A percentile compares a stretch with the other conserved stretches of the same genome.
These are phyloP conservation scores for Caenorhabditis elegans DNA, from an alignment of 1,140 invertebrate species.

Conservation along the genomic window DNA sequence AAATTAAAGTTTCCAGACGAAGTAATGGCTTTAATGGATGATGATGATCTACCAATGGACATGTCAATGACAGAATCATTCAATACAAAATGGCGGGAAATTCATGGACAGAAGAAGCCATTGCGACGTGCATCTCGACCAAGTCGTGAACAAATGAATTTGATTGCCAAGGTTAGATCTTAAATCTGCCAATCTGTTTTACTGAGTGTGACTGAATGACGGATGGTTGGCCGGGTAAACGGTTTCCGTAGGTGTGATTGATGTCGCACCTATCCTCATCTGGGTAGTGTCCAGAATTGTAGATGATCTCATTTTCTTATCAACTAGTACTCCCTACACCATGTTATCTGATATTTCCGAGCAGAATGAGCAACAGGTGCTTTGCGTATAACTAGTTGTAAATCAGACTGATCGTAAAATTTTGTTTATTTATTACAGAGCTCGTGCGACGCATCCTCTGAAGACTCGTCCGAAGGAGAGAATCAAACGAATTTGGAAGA, in stretches of 20 bases:
- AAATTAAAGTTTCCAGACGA: constrained; percentile 25
- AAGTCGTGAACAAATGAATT: constrained; percentile 14
- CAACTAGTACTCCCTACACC: neutral
- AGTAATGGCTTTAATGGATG: constrained; percentile 48
- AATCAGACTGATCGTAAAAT: neutral
- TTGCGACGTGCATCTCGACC: neutral
- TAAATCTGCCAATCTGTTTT: neutral
- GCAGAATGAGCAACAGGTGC: neutral
- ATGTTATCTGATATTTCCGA: constrained; percentile 15
- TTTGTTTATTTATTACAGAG: constrained; percentile 36
- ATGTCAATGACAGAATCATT: constrained; percentile 35
- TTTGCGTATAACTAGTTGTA: neutral
- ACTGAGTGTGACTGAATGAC: neutral
- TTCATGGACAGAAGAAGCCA: constrained; percentile 35
- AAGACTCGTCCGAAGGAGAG: constrained; percentile 45
- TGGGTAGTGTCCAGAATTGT: no score
- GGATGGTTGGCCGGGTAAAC: neutral
- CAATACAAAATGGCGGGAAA: constrained; percentile 42
- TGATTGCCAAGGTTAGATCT: constrained; percentile 26
- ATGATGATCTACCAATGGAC: constrained; percentile 28
- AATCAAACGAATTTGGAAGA: neutral
- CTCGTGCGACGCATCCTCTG: constrained; percentile 45
- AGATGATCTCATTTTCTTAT: neutral
- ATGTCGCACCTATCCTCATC: neutral
- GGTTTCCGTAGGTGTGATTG: neutral